Evolutionary conservation across 37 sponge, comb jelly and placozoan genomes (phyloP).

Genomic region (Oopsacas minuta): DNA sequence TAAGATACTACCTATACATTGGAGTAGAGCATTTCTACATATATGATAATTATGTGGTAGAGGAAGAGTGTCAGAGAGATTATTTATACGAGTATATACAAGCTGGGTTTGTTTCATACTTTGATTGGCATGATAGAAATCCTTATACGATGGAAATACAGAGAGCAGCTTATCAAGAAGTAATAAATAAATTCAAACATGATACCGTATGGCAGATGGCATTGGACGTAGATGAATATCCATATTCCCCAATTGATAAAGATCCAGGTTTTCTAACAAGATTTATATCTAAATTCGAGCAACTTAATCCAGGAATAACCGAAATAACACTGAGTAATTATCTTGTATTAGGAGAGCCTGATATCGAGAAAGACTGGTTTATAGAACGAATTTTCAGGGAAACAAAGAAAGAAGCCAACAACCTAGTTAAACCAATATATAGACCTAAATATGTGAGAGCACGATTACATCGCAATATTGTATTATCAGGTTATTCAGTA

Average conservation of each 20-base stretch:
- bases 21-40: slow-evolving; percentile 67
- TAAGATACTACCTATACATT: slow-evolving; percentile 40
- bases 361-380: background rate
- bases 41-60: slow-evolving; percentile 42
- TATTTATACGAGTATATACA: background rate
- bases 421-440: slow-evolving; percentile 59
- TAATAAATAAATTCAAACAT: slow-evolving; percentile 29
- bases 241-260: slow-evolving; percentile 39
- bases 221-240: slow-evolving; percentile 68
- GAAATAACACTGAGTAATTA: slow-evolving; percentile 55
- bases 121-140: slow-evolving; percentile 40
- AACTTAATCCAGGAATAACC: slow-evolving; percentile 7
- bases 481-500: background rate
- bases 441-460: slow-evolving; percentile 22
- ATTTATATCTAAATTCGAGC: slow-evolving; percentile 25
- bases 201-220: slow-evolving; percentile 50
- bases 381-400: slow-evolving; percentile 35
- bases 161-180: slow-evolving; percentile 48
- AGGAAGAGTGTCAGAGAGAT: slow-evolving; percentile 31
- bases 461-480: slow-evolving; percentile 32
- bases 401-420: slow-evolving; percentile 32
- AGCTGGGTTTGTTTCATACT: slow-evolving; percentile 42
- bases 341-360: slow-evolving; percentile 41
- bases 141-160: slow-evolving; percentile 40
- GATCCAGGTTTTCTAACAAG: slow-evolving; percentile 41